A percentile compares a stretch with the other conserved stretches of the same genome.
Conservation (phyloP, 2,888 invertebrate species). For the Nycteola revayana region DNA sequence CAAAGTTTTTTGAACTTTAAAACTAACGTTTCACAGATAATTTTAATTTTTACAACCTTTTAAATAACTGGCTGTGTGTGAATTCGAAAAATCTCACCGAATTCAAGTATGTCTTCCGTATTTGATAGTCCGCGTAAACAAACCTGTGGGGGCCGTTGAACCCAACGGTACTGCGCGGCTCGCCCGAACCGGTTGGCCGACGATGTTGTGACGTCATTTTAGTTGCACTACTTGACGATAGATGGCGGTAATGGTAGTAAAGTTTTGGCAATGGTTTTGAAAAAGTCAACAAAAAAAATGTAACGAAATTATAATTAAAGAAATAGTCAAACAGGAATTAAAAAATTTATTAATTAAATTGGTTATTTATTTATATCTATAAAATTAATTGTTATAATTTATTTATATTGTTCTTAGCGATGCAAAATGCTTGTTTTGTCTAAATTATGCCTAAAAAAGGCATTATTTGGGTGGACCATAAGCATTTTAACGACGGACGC, state of each 20-base stretch:
- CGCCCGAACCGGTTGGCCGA: conserved; percentile 54
- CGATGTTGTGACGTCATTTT: conserved; percentile 64
- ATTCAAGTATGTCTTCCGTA: conserved; percentile 43
- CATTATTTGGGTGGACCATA: no score
- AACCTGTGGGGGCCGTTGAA: conserved; percentile 60
- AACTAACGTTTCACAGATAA: conserved; percentile 39
- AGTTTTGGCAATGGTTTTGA: no score
- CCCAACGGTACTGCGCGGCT: conserved; percentile 75
- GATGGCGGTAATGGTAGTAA: conserved; percentile 45
- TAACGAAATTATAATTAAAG: no score
- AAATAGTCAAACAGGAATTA: no score
- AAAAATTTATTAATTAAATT: no score
- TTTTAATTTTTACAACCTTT: conserved; percentile 33
- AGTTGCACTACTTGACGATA: conserved; percentile 45
- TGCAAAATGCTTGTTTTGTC: no score
- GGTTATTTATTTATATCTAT: no score
- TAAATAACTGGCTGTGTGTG: conserved; percentile 40
- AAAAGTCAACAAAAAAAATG: no score
- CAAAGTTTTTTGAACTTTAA: conserved; percentile 39
- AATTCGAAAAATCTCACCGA: conserved; percentile 45
- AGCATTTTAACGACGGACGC: no score
- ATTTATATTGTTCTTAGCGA: no score
- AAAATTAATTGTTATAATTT: no score
- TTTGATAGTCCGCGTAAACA: conserved; percentile 70
- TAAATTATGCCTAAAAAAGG: no score